A percentile compares a stretch with the other conserved stretches of the same genome.
Evolutionary conservation across 1,140 invertebrate genomes (phyloP).

Genomic region (Euura lappo): DNA sequence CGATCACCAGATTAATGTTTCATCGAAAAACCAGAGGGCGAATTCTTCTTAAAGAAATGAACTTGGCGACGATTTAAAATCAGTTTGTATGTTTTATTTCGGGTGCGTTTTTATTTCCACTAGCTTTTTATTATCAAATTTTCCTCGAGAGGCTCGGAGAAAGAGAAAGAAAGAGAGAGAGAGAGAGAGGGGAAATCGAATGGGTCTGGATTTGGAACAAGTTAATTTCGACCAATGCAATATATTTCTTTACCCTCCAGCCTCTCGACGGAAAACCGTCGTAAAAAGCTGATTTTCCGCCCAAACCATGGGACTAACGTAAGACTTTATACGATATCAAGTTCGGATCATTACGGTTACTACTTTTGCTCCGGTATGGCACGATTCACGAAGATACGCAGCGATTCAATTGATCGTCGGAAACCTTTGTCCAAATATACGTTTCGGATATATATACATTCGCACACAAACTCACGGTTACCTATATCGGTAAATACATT

Average conservation of each 20-base stretch:
- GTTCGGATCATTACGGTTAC: constrained; percentile 4
- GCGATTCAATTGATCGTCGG: constrained; percentile 1
- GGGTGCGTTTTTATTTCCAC: no score
- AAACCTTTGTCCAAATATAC: not conserved
- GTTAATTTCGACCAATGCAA: not conserved
- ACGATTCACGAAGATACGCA: not conserved
- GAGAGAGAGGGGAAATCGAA: no score
- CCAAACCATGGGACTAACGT: not conserved
- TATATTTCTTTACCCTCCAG: no score
- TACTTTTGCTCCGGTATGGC: not conserved
- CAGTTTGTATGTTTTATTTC: no score
- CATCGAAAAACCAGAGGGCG: not conserved
- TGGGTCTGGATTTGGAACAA: not conserved
- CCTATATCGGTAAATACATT: not conserved
- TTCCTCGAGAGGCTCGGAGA: no score
- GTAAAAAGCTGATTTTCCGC: not conserved
- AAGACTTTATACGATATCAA: constrained; percentile 6
- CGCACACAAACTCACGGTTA: no score
- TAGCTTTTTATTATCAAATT: no score
- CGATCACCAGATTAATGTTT: constrained; percentile 41
- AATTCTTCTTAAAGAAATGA: no score
- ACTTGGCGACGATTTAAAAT: no score
- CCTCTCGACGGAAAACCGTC: not conserved
- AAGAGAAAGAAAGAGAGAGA: no score
- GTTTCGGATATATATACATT: no score